Base-by-base conservation (phyloP, 2,888 invertebrate species). In the Emmelina monodactyla region DNA sequence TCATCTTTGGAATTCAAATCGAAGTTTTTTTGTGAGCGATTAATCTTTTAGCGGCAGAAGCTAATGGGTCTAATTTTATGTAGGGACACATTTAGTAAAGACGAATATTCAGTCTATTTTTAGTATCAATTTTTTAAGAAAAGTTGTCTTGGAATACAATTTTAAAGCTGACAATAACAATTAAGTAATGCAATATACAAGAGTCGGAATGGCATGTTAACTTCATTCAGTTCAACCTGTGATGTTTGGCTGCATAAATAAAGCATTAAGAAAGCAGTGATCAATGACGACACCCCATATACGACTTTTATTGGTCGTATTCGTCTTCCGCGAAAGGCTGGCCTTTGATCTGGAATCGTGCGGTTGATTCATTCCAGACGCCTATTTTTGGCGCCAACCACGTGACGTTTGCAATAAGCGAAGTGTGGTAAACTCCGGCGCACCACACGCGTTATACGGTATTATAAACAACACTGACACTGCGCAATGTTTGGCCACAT, bases 401-500 rank as follows among this genome's bases (percentile, higher is more conserved):
- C 28, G 31, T 32, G 47, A 36, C 40, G 39, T 37, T 51, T 46
- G 43, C 51, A 49, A 50, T 52, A 58, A 49, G 51, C 56, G 62
- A 64, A 62, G 62, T 52, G 48, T 44, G 56, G 58, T 55, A 53
- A 49, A 58, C 58, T 64, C 65, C 62, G 65, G n/a, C n/a, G n/a
- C n/a, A n/a, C 61, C 66, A 63, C 55, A 55, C 54, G 46, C 45
- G n/a, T 11, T 25, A 25, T 3, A 9, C n/a, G n/a, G 25, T 25
- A 25, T 10, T n/a, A n/a, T 51, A 51, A 19, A 4, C 12, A 9
- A 5, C 53, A 58, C 50, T 45, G 47, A 49, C 49, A 53, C 76
- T 76, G 71, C 78, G 65, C 69, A 79, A 79, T 75, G 61, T 78
- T 76, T 76, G 64, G 68, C 66, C 78, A 73, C 67, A 73, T 75